phyloP scores from a whole-genome alignment of 2,113 vertebrate species.

The Cisticola juncidis region DNA sequence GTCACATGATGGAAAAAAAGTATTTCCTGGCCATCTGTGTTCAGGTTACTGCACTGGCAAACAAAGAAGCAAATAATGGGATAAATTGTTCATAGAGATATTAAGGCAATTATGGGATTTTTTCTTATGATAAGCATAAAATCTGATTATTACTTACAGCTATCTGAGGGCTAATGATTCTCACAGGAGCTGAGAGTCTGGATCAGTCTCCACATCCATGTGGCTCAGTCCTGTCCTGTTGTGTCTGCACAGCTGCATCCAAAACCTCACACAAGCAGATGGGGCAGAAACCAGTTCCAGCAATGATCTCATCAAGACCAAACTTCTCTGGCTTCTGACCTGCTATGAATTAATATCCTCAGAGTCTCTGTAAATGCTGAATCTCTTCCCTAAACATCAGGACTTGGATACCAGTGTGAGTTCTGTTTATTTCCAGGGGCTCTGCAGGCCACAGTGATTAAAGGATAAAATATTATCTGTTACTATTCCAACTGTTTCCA shows the following conservation, averaged over 20 bases:
- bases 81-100: not conserved
- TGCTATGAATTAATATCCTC: not conserved
- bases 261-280: not conserved
- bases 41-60: not conserved
- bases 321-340: not conserved
- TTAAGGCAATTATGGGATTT: not conserved
- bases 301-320: not conserved
- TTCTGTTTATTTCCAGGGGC: not conserved
- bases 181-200: not conserved
- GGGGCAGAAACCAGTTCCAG: not conserved
- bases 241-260: not conserved
- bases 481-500: not conserved
- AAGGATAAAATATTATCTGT: not conserved
- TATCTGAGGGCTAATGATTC: not conserved
- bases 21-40: not conserved
- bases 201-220: fast-evolving
- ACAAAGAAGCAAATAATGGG: not conserved
- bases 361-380: not conserved
- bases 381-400: not conserved
- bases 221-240: not conserved
- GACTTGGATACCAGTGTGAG: not conserved
- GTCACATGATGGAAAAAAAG: not conserved
- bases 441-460: not conserved
- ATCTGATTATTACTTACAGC: not conserved
- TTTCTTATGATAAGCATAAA: not conserved